These are phyloP conservation scores for Stomatorhinus ivindoensis DNA, from an alignment of 2,113 vertebrate species.

Conservation along the genomic window DNA sequence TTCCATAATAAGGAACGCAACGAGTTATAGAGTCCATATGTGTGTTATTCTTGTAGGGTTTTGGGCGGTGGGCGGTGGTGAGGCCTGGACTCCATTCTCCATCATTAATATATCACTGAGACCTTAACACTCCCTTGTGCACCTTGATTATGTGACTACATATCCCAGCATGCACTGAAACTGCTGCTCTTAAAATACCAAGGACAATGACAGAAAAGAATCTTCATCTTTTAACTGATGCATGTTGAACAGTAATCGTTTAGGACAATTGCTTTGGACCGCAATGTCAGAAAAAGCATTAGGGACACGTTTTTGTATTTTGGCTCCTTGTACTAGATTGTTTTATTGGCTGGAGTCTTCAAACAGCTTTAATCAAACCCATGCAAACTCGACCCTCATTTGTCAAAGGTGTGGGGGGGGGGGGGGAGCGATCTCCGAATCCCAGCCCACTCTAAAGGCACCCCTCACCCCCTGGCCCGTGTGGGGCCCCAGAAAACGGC, in stretches of 20 bases:
- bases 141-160: not conserved
- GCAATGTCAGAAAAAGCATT: not conserved
- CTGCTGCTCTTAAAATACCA: not conserved
- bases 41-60: not conserved
- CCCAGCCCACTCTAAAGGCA: no score
- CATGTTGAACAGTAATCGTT: not conserved
- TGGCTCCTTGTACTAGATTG: not conserved
- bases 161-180: not conserved
- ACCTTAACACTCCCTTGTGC: not conserved
- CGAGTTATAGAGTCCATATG: not conserved
- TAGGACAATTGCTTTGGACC: not conserved
- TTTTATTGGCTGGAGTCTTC: not conserved
- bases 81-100: not conserved
- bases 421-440: not conserved
- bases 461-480: not conserved
- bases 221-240: not conserved
- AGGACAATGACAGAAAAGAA: not conserved
- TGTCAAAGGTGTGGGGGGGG: not conserved
- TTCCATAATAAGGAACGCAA: not conserved
- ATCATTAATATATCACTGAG: not conserved
- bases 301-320: not conserved
- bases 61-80: not conserved
- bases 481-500: not conserved
- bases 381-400: not conserved
- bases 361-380: not conserved